Evolutionary conservation across 1,140 invertebrate genomes (phyloP).

Genomic region (Goniozus legneri): DNA sequence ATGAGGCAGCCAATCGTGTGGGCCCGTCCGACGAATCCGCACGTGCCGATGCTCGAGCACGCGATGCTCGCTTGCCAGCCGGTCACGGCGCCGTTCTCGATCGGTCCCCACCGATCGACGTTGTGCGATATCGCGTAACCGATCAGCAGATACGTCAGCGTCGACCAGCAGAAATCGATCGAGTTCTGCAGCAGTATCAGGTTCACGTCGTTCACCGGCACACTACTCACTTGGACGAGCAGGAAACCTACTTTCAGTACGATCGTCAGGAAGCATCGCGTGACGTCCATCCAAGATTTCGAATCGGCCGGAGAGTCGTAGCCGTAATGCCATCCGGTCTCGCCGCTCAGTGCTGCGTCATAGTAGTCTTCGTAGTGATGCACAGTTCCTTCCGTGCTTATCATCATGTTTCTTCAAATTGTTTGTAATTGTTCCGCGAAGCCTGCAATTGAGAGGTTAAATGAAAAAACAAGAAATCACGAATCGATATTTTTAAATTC

Average conservation of each 20-base stretch:
- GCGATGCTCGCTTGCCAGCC: slow-evolving; percentile 29
- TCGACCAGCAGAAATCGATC: slow-evolving; percentile 28
- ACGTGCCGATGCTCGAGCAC: slow-evolving; percentile 28
- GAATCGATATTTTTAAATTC: no score
- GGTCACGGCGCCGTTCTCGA: slow-evolving; percentile 15
- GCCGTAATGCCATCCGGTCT: no score
- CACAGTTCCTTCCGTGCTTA: no score
- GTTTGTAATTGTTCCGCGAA: no score
- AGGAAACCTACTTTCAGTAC: slow-evolving; percentile 28
- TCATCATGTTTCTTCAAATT: no score
- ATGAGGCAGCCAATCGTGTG: slow-evolving; percentile 25
- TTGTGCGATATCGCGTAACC: slow-evolving; percentile 27
- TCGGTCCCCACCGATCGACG: slow-evolving; percentile 17
- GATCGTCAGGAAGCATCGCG: slow-evolving; percentile 21
- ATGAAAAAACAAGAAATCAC: no score
- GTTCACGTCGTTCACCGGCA: slow-evolving; percentile 32
- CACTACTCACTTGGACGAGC: slow-evolving; percentile 29
- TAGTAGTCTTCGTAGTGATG: not conserved
- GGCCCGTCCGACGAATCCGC: slow-evolving; percentile 26
- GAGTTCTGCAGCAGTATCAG: slow-evolving; percentile 34
- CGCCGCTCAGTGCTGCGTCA: not conserved
- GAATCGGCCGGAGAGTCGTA: no score
- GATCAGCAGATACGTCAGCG: slow-evolving; percentile 22
- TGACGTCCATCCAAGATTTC: not conserved
- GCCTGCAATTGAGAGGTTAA: no score